Evolutionary conservation across 2,113 vertebrate species (phyloP).

Genomic region (Carlito syrichta): DNA sequence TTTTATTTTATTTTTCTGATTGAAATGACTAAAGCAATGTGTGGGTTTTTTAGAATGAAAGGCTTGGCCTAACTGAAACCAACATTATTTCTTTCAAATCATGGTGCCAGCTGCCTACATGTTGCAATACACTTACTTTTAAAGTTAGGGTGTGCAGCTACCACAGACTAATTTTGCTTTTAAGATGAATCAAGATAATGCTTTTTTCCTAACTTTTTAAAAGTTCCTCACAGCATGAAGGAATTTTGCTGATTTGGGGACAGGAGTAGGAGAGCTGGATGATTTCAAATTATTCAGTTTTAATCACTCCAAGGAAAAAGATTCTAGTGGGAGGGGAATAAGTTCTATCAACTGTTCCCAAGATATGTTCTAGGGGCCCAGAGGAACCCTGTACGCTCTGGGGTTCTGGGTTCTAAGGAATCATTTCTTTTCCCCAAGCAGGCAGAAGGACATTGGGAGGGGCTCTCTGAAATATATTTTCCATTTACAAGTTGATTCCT

Average conservation of each 20-base stretch:
- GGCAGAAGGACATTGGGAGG: fast-evolving
- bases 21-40: background rate
- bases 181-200: background rate
- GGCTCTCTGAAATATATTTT: background rate
- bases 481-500: too few species aligned
- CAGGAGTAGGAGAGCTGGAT: background rate
- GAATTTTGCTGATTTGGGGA: background rate
- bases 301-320: background rate
- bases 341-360: fast-evolving
- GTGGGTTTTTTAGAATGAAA: background rate
- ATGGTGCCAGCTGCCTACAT: background rate
- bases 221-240: background rate
- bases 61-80: background rate
- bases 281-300: background rate
- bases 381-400: too few species aligned
- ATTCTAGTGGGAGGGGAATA: background rate
- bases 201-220: background rate
- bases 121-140: background rate
- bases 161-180: background rate
- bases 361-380: background rate
- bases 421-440: background rate
- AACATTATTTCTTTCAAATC: background rate
- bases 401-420: fast-evolving
- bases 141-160: background rate
- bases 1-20: background rate